phyloP scores from a whole-genome alignment of 2,113 vertebrate species.

The Bubalus kerabau region DNA sequence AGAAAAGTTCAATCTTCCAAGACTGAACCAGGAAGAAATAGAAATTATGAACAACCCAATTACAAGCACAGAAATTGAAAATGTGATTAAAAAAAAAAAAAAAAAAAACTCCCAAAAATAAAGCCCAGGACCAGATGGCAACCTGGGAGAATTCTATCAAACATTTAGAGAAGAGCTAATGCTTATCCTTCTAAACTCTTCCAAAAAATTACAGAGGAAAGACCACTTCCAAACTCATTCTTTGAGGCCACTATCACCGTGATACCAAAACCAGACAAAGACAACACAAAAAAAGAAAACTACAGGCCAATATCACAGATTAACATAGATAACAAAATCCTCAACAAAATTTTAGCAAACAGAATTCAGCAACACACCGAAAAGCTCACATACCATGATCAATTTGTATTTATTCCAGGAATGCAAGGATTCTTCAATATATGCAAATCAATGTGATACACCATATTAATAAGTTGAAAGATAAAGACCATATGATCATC shows the following conservation, averaged over 20 bases:
- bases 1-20: background rate
- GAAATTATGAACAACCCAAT: background rate
- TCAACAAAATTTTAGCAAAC: background rate
- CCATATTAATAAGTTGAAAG: background rate
- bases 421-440: background rate
- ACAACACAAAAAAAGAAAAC: background rate
- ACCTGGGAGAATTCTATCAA: background rate
- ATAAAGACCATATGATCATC: background rate
- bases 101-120: rapidly evolving
- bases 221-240: background rate
- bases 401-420: background rate
- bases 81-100: background rate
- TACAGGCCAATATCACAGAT: background rate
- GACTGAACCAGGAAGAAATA: background rate
- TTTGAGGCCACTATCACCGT: rapidly evolving
- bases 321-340: background rate
- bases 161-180: background rate
- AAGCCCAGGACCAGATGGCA: background rate
- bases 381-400: background rate
- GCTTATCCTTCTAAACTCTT: background rate
- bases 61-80: background rate
- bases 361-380: background rate
- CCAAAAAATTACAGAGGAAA: background rate
- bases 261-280: background rate
- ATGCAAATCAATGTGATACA: background rate